Evolutionary conservation across 2,888 invertebrate genomes (phyloP), one percentile per base, ranked within the genome.

Genomic region (Netelia melanura): DNA sequence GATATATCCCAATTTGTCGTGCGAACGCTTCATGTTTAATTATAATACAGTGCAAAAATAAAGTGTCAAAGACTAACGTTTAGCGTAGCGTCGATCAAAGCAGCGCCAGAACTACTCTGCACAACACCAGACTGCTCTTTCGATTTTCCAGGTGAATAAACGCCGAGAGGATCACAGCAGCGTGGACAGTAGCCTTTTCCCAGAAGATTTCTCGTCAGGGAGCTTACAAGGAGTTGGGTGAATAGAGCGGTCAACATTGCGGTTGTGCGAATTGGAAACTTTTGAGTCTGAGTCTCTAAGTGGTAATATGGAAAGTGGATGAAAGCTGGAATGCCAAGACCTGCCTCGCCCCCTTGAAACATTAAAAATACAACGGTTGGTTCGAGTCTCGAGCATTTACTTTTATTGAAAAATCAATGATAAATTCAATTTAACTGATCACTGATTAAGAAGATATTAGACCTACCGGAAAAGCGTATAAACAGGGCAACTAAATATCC

Each of bases 261-360:
- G 9, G 95, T 92, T 1, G 96, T 96, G 83, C 96, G 95, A 91
- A 96, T 96, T 1, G 97, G 97, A 91, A 96, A 97, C 86, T 95
- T 94, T 91, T 97, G 96, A 3, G 91, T 92, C 6, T 94, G 93
- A 1, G 90, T 91, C 52, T 88, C 91, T 6, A 88, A 87, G 86
- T 94, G 94, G 89, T 92, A 95, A 84, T 92, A 93, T 0, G 96
- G 96, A 89, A 95, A 96, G 85, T 95, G 94, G 77, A 96, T 94
- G 64, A 95, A 89, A 6, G 95, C 94, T 9, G 95, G 94, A 38
- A 96, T 93, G 8, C 94, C 94, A 9, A 96, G 91, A 65, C 94
- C 94, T 30, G 94, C 94, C 88, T 96, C 96, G 11, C 96, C 96
- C 1, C 96, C 96, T 90, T 94, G 79, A 89, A 89, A 21, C 2